Evolutionary conservation across 2,113 vertebrate genomes (phyloP), one percentile per base, ranked within the genome.

Genomic region (Arenaria interpres): DNA sequence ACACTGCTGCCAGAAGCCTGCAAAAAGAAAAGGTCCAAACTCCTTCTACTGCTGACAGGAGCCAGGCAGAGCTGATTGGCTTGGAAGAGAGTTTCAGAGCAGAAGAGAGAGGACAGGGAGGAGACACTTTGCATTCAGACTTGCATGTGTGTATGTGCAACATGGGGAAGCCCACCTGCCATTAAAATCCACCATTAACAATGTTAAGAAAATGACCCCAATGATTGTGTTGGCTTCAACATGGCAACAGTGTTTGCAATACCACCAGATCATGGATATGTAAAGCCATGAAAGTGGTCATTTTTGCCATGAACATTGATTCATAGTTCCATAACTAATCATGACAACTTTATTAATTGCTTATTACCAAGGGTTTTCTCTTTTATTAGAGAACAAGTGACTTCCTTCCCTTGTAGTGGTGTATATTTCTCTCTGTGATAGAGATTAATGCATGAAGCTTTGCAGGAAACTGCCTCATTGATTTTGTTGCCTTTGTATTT

Each of bases 321-420:
- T 98, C 97, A 98, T 97, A 98, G 95, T 95, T 97, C 96, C 97
- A 97, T 98, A 98, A 98, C 96, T 98, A 98, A 98, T 98, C 93
- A 92, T 97, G 98, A 98, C 98, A 98, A 98, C 97, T 98, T 98
- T 98, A 98, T 98, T 98, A 98, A 98, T 98, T 98, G 96, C 93
- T 97, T 98, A 98, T 98, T 98, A 98, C 97, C 92, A 97, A 97
- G 88, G 93, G 96, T 98, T 98, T 98, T 98, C 97, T 97, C 96
- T 98, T 98, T 98, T 98, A 98, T 98, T 98, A 97, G 97, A 96
- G 97, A 98, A 98, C 98, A 98, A 98, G 98, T 97, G 97, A 98
- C 98, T 98, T 97, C 97, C 96, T 98, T 98, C 94, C 88, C 93
- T 97, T 90, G 90, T 93, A 93, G 89, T 96, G 94, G 93, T 97